Conservation (phyloP, 1,140 invertebrate species). For the Rhyacophila brunnea region DNA sequence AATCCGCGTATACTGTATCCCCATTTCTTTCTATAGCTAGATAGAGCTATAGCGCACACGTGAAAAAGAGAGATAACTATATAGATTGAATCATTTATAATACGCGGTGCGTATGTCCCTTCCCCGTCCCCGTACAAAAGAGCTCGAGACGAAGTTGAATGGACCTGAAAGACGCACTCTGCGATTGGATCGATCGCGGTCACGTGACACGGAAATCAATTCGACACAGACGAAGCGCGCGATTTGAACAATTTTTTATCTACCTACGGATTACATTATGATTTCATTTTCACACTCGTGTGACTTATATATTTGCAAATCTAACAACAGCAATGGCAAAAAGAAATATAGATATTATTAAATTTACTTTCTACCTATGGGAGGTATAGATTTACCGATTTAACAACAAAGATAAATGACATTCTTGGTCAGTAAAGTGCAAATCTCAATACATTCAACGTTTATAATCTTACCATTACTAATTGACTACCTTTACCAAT, state of each 20-base stretch:
- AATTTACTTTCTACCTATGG: too few species aligned
- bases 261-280: too few species aligned
- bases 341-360: too few species aligned
- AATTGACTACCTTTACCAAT: too few species aligned
- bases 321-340: too few species aligned
- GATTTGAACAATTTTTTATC: slow-evolving; percentile 6
- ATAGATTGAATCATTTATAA: slow-evolving; percentile 13
- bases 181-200: slow-evolving; percentile 55
- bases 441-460: too few species aligned
- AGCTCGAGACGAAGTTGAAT: slow-evolving; percentile 53
- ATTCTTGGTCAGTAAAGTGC: too few species aligned
- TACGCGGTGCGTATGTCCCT: slow-evolving; percentile 52
- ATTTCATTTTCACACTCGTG: too few species aligned
- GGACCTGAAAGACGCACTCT: slow-evolving; percentile 54
- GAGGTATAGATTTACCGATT: too few species aligned
- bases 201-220: slow-evolving; percentile 42
- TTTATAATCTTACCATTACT: too few species aligned
- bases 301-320: too few species aligned
- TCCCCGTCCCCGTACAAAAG: slow-evolving; percentile 42
- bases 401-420: too few species aligned
- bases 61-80: slow-evolving; percentile 21
- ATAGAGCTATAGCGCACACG: not conserved
- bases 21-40: slow-evolving; percentile 51
- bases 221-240: slow-evolving; percentile 13
- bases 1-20: slow-evolving; percentile 52